Base-by-base conservation (phyloP, 2,888 invertebrate species). In the Tricholauxania praeusta region DNA sequence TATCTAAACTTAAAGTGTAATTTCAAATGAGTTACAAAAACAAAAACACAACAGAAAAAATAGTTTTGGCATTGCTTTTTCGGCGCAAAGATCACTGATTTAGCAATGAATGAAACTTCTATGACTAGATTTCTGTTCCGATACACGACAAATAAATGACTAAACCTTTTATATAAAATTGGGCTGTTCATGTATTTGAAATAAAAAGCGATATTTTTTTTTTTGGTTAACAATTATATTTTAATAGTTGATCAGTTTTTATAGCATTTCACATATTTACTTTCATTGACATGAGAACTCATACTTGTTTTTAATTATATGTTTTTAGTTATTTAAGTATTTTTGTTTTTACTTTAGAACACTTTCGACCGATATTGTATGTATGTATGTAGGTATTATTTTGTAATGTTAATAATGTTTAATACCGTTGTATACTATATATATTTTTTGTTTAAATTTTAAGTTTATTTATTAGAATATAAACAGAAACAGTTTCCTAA, bases 161-260 rank as follows among this genome's bases (percentile, higher is more conserved):
- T n/a, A n/a, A n/a, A n/a, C n/a, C n/a, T 22, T 22, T 22, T 22
- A 22, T 22, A 22, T 22, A 22, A 22, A 22, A 22, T 2, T n/a
- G 3, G 22, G 22, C 22, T 1, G 3, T 22, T 22, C 3, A 22
- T 4, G 28, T 39, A 10, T 39, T 39, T 10, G 10, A 39, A 39
- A 32, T 12, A 65, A 22, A 19, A 64, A 47, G 2, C 28, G n/a
- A 65, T 12, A 15, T 52, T 17, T 74, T 79, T 77, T 78, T 80
- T 79, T 83, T 79, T 84, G 86, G 84, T 86, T 85, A 85, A 85
- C 85, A 85, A 85, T 85, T 86, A 85, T 86, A 85, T 85, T 85
- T 85, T 83, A 86, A 85, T 85, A 85, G 85, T 85, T 80, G 82
- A 81, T 82, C 78, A 76, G 39, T 39, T 39, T 39, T 39, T 78